Evolutionary conservation across 2,113 vertebrate species (phyloP).

Genomic region (Neogale vison): DNA sequence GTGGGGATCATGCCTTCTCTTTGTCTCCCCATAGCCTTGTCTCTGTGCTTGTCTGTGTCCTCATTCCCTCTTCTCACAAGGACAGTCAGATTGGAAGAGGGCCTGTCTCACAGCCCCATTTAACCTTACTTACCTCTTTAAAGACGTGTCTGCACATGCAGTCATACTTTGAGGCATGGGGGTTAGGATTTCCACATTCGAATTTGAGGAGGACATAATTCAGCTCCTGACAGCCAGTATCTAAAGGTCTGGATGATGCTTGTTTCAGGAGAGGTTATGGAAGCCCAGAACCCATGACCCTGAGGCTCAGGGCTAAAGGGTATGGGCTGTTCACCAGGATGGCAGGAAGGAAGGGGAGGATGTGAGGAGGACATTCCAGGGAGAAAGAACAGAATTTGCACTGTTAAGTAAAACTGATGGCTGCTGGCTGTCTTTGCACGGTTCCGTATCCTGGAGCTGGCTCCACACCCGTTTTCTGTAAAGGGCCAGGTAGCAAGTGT

Average conservation of each 20-base stretch:
- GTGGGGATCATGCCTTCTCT: fast-evolving
- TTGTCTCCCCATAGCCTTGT: background rate
- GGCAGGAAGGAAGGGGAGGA: too few relatives aligned
- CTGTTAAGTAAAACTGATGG: fast-evolving
- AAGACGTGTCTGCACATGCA: background rate
- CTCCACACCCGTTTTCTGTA: too few relatives aligned
- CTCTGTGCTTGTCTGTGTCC: background rate
- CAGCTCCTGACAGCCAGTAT: fast-evolving
- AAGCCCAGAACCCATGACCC: background rate
- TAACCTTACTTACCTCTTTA: too few relatives aligned
- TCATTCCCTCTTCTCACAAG: background rate
- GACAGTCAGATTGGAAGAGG: fast-evolving
- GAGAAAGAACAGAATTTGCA: background rate
- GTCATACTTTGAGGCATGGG: background rate
- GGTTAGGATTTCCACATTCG: too few relatives aligned
- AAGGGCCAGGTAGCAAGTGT: background rate
- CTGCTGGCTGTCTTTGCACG: fast-evolving
- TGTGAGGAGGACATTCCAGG: background rate
- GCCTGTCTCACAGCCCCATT: background rate
- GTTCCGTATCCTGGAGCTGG: fast-evolving
- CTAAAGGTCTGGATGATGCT: background rate
- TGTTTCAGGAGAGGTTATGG: background rate
- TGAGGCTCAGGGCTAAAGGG: background rate
- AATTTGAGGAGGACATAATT: too few relatives aligned
- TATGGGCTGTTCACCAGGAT: background rate